Percentiles rank a stretch among this genome's conserved stretches.
These are phyloP conservation scores for Acanthopleura granulata DNA, from an alignment of 2,888 invertebrate genomes.

Conservation along the genomic window DNA sequence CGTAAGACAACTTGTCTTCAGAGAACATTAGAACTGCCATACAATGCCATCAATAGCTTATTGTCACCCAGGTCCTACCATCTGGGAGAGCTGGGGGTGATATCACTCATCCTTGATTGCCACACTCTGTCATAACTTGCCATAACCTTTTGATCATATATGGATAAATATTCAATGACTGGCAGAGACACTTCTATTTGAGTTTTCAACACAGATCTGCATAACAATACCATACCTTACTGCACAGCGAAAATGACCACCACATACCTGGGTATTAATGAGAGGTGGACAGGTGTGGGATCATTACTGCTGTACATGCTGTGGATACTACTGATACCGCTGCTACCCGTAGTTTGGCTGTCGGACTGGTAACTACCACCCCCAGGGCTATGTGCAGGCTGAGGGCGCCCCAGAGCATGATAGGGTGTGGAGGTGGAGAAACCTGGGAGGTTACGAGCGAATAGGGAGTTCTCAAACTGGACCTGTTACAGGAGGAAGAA, in stretches of 20 bases:
- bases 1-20: too few species aligned
- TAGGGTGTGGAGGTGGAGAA: constrained; percentile 59
- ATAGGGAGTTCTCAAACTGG: constrained; percentile 30
- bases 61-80: too few species aligned
- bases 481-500: not conserved
- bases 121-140: too few species aligned
- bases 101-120: too few species aligned
- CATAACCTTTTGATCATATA: too few species aligned
- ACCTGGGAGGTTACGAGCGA: constrained; percentile 42
- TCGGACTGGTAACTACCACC: constrained; percentile 28
- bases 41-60: too few species aligned
- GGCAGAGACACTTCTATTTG: too few species aligned
- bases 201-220: not conserved
- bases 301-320: constrained; percentile 43
- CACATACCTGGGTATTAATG: constrained; percentile 56
- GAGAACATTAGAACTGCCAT: too few species aligned
- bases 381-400: not conserved
- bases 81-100: too few species aligned
- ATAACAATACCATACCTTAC: not conserved
- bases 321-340: constrained; percentile 65
- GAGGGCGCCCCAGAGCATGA: constrained; percentile 28
- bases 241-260: not conserved
- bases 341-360: constrained; percentile 43
- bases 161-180: too few species aligned
- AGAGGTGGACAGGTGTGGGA: constrained; percentile 54